A percentile compares a stretch with the other conserved stretches of the same genome.
Conservation (phyloP, 2,797 vertebrate genomes). For the Urosaurus nigricauda region DNA sequence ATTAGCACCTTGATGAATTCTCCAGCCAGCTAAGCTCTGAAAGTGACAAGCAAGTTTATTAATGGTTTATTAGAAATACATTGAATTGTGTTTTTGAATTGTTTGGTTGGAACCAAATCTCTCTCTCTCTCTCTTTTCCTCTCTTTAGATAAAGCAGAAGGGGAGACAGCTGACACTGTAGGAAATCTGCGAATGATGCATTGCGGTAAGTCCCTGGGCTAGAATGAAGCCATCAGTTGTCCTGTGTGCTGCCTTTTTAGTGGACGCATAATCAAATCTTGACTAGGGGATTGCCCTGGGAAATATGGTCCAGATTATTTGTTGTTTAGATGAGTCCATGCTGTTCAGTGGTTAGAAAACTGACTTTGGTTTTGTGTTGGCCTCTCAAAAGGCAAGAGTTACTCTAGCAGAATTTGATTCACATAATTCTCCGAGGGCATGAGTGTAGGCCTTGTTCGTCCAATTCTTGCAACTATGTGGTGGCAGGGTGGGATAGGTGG, state of each 20-base stretch:
- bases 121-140: background rate
- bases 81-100: background rate
- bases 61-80: background rate
- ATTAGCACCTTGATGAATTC: background rate
- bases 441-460: background rate
- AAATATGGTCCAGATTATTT: slow-evolving; percentile 14
- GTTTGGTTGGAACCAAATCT: background rate
- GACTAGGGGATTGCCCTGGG: slow-evolving; percentile 29
- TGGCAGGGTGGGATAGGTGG: too few relatives aligned
- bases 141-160: slow-evolving; percentile 24
- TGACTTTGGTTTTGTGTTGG: background rate
- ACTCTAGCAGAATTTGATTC: too few relatives aligned
- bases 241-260: background rate
- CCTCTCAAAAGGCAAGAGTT: background rate
- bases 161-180: background rate
- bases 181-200: background rate
- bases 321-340: background rate
- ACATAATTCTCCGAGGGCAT: background rate
- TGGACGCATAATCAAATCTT: background rate
- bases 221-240: background rate
- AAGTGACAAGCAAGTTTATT: background rate
- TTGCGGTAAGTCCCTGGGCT: slow-evolving; percentile 16
- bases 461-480: background rate
- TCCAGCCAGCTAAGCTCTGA: background rate
- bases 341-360: background rate